Conservation (phyloP, 2,113 vertebrate genomes). For the Chaetops frenatus region DNA sequence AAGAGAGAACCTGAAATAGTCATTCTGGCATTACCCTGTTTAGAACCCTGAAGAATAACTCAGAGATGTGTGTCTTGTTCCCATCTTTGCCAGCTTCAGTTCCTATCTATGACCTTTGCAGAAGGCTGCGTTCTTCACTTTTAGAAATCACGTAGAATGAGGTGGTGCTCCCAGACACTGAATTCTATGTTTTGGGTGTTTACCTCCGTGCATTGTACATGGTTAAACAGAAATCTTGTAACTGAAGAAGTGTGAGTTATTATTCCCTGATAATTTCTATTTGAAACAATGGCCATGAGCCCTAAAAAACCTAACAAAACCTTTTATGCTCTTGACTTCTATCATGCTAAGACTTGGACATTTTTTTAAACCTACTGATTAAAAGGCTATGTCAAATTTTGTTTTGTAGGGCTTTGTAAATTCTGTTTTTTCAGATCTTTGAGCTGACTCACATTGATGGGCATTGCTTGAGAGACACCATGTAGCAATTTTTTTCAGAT, state of each 20-base stretch:
- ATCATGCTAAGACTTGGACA: not conserved
- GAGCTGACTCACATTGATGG: not conserved
- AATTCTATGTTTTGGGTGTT: not conserved
- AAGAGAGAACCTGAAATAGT: not conserved
- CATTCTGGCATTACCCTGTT: not conserved
- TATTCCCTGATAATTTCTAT: not conserved
- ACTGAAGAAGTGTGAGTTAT: not conserved
- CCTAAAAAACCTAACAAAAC: not conserved
- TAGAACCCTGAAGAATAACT: not conserved
- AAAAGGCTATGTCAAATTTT: not conserved
- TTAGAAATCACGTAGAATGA: not conserved
- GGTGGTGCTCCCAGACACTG: not conserved
- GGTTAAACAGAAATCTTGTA: not conserved
- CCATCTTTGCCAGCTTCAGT: not conserved
- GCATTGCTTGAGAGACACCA: not conserved
- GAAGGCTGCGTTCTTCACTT: accelerated
- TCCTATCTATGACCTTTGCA: not conserved
- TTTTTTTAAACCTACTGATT: not conserved
- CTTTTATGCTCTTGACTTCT: not conserved
- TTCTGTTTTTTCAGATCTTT: not conserved
- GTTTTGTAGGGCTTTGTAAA: not conserved
- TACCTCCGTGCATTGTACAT: not conserved
- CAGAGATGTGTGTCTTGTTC: not conserved
- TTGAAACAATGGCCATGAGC: not conserved
- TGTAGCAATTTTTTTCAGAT: not conserved